A percentile compares a stretch with the other conserved stretches of the same genome.
These are phyloP conservation scores for Trisateles emortualis DNA, from an alignment of 2,888 invertebrate species.

Conservation along the genomic window DNA sequence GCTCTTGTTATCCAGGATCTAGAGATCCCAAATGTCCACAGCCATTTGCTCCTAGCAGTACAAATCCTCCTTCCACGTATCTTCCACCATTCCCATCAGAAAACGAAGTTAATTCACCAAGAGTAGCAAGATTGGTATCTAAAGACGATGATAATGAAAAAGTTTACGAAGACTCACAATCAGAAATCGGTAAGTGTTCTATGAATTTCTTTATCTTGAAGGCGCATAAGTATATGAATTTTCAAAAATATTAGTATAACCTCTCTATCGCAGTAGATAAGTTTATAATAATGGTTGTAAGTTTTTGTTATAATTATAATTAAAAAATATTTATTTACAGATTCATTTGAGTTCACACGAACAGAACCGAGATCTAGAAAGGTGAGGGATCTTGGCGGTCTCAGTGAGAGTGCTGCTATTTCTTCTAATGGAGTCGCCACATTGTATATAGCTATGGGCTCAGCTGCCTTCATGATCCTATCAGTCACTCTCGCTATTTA, in stretches of 20 bases:
- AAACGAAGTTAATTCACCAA: conserved; percentile 70
- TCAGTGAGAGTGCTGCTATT: conserved; percentile 42
- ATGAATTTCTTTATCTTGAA: no score
- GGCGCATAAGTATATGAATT: no score
- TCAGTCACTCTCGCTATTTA: conserved; percentile 63
- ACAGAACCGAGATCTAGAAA: conserved; percentile 73
- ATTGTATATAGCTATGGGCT: conserved; percentile 64
- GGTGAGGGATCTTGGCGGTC: conserved; percentile 64
- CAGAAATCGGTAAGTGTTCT: conserved; percentile 69
- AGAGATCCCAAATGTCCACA: conserved; percentile 76
- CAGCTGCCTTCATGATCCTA: conserved; percentile 59
- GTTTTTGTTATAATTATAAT: no score
- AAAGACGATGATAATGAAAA: conserved; percentile 55
- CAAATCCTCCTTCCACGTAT: conserved; percentile 79
- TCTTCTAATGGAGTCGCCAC: conserved; percentile 47
- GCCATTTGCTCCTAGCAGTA: conserved; percentile 75
- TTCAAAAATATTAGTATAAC: no score
- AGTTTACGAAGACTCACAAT: conserved; percentile 64
- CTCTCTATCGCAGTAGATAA: no score
- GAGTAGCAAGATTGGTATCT: conserved; percentile 61
- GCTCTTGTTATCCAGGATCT: conserved; percentile 78
- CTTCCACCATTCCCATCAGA: conserved; percentile 78
- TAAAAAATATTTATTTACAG: conserved; percentile 51
- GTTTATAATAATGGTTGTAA: no score
- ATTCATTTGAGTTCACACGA: conserved; percentile 72